Evolutionary conservation across 2,888 invertebrate species (phyloP).

Genomic region (Ennomos quercinarius): DNA sequence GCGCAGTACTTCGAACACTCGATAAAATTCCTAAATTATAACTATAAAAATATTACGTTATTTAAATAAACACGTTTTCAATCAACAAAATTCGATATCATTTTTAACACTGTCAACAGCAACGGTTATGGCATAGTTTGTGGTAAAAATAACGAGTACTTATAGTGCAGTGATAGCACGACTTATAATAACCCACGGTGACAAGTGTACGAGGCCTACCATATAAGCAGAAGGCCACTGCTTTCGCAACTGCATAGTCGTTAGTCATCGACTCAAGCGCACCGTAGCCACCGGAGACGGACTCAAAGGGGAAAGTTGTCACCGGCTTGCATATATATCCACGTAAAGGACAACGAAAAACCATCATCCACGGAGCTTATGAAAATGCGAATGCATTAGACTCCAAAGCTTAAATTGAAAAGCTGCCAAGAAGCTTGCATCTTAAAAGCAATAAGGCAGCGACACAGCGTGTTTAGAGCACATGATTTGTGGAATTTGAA

Average conservation of each 20-base stretch:
- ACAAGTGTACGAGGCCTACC: conserved; percentile 62
- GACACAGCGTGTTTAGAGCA: too few relatives aligned
- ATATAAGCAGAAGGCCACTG: conserved; percentile 69
- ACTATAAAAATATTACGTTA: too few relatives aligned
- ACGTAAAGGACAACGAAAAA: conserved; percentile 18
- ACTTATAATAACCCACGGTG: conserved; percentile 49
- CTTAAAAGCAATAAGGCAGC: conserved; percentile 1
- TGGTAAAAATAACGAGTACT: conserved; percentile 2
- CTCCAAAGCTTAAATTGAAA: conserved; percentile 9
- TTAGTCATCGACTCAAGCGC: conserved; percentile 64
- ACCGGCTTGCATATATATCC: conserved; percentile 64
- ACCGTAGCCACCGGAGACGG: conserved; percentile 46
- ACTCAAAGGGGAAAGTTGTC: conserved; percentile 69
- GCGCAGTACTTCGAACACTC: conserved; percentile 1
- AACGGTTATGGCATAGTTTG: too few relatives aligned
- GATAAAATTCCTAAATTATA: conserved; percentile 1
- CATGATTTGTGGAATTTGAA: too few relatives aligned
- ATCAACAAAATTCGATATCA: too few relatives aligned
- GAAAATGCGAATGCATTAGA: neutral
- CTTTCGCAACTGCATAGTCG: conserved; percentile 78
- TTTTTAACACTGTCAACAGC: too few relatives aligned
- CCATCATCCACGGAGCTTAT: conserved; percentile 2
- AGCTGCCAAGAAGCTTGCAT: conserved; percentile 43
- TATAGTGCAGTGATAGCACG: conserved; percentile 44
- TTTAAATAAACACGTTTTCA: too few relatives aligned